phyloP scores from a whole-genome alignment of 2,888 invertebrate species.

The Tipula confusa region DNA sequence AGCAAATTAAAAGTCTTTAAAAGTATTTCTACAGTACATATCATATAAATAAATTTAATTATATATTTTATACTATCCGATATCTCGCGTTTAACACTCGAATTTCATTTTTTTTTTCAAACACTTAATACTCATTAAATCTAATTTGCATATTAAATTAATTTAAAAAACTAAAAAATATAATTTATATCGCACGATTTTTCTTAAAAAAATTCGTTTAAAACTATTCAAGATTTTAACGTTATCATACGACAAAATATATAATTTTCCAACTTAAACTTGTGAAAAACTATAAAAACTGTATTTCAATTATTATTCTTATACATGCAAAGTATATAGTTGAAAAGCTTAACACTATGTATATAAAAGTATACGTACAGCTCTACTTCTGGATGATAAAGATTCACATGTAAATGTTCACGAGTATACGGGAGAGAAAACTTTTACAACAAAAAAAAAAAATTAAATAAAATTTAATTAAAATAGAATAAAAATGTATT shows the following conservation, averaged over 20 bases:
- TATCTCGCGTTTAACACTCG: neutral
- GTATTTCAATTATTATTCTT: neutral
- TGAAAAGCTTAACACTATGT: neutral
- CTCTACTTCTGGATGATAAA: neutral
- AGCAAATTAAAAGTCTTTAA: too few species aligned
- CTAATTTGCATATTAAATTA: conserved; percentile 3
- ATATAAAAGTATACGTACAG: neutral
- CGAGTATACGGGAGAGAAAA: neutral
- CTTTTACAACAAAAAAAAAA: neutral
- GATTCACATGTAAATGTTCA: neutral
- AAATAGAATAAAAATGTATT: neutral
- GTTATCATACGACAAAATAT: neutral
- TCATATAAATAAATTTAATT: neutral
- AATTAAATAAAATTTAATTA: neutral
- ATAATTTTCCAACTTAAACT: neutral
- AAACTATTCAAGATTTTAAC: neutral
- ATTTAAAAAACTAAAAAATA: conserved; percentile 13
- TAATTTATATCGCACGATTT: neutral
- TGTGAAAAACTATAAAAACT: conserved; percentile 1
- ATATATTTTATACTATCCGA: neutral
- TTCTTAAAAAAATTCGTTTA: neutral
- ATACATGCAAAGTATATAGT: neutral
- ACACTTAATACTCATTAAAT: neutral
- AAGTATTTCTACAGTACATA: too few species aligned
- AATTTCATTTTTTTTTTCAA: neutral